Conservation (phyloP, 1,140 invertebrate species). For the Hyposmocoma kahamanoa region DNA sequence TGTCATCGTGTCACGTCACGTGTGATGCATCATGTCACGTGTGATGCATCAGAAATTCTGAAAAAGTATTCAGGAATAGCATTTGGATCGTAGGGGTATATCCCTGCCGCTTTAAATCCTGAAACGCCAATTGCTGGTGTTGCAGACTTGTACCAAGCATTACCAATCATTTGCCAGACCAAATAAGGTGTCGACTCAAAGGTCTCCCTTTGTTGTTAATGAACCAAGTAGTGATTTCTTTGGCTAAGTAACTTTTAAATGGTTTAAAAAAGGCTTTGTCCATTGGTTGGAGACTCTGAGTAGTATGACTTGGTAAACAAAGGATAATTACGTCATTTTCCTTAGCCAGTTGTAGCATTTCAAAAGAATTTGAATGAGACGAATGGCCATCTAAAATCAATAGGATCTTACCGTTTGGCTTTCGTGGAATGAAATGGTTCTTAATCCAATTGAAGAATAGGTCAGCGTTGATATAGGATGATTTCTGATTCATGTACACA, state of each 20-base stretch:
- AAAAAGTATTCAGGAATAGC: slow-evolving; percentile 15
- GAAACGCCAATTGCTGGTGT: slow-evolving; percentile 10
- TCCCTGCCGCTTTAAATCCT: slow-evolving; percentile 20
- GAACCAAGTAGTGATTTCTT: slow-evolving; percentile 9
- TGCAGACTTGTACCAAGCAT: slow-evolving; percentile 16
- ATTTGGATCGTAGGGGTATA: slow-evolving; percentile 10
- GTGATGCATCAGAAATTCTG: slow-evolving; percentile 10
- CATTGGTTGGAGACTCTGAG: slow-evolving; percentile 33
- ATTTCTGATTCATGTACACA: slow-evolving; percentile 29
- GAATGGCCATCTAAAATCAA: slow-evolving; percentile 5
- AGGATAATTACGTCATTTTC: slow-evolving; percentile 31
- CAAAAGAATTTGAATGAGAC: slow-evolving; percentile 7
- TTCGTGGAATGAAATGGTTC: slow-evolving; percentile 7
- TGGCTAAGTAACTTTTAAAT: slow-evolving; percentile 23
- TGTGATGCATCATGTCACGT: too few species aligned
- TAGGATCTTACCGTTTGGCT: neutral
- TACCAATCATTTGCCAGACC: slow-evolving; percentile 19
- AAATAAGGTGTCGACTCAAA: neutral
- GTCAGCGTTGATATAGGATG: slow-evolving; percentile 27
- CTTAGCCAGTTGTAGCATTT: slow-evolving; percentile 25
- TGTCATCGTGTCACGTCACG: too few species aligned
- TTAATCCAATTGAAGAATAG: slow-evolving; percentile 28
- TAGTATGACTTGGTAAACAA: slow-evolving; percentile 36
- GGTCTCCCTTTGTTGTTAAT: neutral
- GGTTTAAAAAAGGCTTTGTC: slow-evolving; percentile 33